Evolutionary conservation across 1,140 invertebrate genomes (phyloP), one percentile per base, ranked within the genome.

Genomic region (Sycophila sp.): DNA sequence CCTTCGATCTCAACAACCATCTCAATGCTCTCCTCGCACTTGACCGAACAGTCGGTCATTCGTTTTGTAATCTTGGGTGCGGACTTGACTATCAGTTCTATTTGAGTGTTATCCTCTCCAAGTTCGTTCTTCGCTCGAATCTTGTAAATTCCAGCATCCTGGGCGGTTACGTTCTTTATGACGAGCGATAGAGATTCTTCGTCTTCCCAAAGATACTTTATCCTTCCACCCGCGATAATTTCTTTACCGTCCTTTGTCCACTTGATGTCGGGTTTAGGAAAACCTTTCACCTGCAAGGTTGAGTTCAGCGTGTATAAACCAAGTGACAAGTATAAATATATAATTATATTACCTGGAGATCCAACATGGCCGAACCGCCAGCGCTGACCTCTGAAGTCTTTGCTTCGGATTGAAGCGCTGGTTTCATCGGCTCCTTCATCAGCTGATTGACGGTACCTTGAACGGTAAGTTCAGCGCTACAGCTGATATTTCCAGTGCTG

Each of bases 311-410:
- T 40, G 38, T 2, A 40, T 15, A 40, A 4, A 2, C 11, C 40
- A 24, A 47, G 34, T 47, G 49, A 60, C 13, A 32, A 19, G 36
- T 58, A 8, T 24, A 8, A 17, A 47, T n/a, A 58, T 47, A 45
- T 38, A 63, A 51, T n/a, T 19, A 56, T 32, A 6, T 72, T 62
- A 79, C 88, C 78, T 93, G 91, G 47, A 93, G 88, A 80, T 99
- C 98, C 73, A 99, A 85, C 90, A 98, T 98, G n/a, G 97, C 97
- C 8, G 96, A 96, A 1, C 92, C 94, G 53, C 95, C 96, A 51
- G 91, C 89, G 63, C 89, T 92, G 8, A 93, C 93, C 78, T 95
- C 92, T 0, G 92, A 89, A 67, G 91, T 89, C 47, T 88, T 89
- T 38, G 92, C 90, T 80, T 95, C 94, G 51, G 92, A 91, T 26